Evolutionary conservation across 1,140 invertebrate species (phyloP), one percentile per base, ranked within the genome.

Genomic region (Bombus superbus): DNA sequence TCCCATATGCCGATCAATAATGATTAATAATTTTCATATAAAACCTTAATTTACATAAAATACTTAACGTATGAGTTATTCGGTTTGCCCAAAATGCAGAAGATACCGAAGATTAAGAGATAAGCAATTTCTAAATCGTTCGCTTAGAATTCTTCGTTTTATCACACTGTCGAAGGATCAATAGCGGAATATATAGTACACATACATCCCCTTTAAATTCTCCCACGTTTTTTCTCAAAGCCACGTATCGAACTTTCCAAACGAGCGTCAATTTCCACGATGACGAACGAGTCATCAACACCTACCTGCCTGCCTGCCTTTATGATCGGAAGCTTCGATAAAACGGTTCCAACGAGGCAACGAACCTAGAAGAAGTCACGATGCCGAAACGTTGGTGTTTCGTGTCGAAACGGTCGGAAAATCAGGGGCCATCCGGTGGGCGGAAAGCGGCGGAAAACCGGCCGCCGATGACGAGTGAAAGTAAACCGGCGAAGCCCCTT

Each of bases 391-490:
- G 35, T 22, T 9, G 38, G 44, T 3, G n/a, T 47, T 18, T 13
- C 28, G 83, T 91, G 86, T 89, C 71, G 90, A 86, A 91, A 90
- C 68, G 53, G 76, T 79, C 84, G 84, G 83, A 88, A 90, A 89
- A 90, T 90, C 86, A 80, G 35, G 84, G 57, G 75, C n/a, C 78
- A 88, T 76, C 80, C 85, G 74, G 85, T 84, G 88, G 86, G 64
- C 62, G 86, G 81, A 89, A 91, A 90, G 89, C 78, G 53, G 86
- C 66, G 91, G 88, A 93, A 93, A 93, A 91, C 89, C 92, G 92
- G 92, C 93, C 91, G 94, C 91, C 91, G 93, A 92, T 92, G 92
- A 92, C 91, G 91, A 94, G 93, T 94, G 94, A 94, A 94, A 94
- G 93, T 94, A 86, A 88, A 86, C 83, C 81, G 81, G 64, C 44